phyloP scores from a whole-genome alignment of 2,113 vertebrate genomes.

The Dendrocopos noguchii region DNA sequence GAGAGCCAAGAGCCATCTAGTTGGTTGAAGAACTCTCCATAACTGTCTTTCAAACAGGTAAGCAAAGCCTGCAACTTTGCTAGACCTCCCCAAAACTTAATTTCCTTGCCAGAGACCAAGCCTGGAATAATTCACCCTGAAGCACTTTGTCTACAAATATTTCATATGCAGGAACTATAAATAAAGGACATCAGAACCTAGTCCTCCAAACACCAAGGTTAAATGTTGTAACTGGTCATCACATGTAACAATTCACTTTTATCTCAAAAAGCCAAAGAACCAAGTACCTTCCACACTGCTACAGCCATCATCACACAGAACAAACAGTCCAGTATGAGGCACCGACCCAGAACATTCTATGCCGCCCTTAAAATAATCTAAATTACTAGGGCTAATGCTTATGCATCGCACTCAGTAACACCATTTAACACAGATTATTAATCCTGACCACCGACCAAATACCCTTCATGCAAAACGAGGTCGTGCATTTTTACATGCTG shows the following conservation, averaged over 20 bases:
- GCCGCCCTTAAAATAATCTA: constrained; percentile 15
- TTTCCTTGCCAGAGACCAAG: not conserved
- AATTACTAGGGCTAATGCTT: not conserved
- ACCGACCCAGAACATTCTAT: not conserved
- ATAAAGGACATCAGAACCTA: not conserved
- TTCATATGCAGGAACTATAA: not conserved
- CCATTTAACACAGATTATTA: not conserved
- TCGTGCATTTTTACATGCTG: constrained; percentile 1
- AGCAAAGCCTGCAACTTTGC: not conserved
- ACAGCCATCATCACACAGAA: not conserved
- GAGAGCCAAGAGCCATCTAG: not conserved
- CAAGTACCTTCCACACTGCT: not conserved
- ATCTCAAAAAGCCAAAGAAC: not conserved
- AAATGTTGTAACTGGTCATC: not conserved
- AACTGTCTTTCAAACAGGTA: not conserved
- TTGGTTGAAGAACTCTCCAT: not conserved
- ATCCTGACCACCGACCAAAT: not conserved
- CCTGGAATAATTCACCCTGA: not conserved
- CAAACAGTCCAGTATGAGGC: not conserved
- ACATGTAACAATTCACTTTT: not conserved
- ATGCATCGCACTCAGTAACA: not conserved
- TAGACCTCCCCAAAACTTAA: not conserved
- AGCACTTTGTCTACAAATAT: not conserved
- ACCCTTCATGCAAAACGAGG: not conserved
- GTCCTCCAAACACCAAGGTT: not conserved